A percentile compares a stretch with the other conserved stretches of the same genome.
These are phyloP conservation scores for Lochmaea capreae DNA, from an alignment of 2,888 invertebrate genomes.

Conservation along the genomic window DNA sequence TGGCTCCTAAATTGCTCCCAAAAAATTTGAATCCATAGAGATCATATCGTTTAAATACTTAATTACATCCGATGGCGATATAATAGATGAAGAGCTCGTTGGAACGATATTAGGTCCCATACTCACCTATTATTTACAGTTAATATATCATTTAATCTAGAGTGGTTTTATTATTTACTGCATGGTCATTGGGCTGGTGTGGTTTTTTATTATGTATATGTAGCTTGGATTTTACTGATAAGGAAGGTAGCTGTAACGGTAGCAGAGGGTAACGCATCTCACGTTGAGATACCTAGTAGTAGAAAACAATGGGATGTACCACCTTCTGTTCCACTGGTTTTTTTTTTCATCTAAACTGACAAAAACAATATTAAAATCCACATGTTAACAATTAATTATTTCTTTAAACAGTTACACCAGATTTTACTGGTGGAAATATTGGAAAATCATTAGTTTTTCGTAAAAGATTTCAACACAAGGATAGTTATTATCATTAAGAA, in stretches of 20 bases:
- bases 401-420: too few relatives aligned
- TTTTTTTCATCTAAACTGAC: neutral
- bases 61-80: slow-evolving; percentile 58
- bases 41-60: slow-evolving; percentile 61
- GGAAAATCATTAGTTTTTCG: too few relatives aligned
- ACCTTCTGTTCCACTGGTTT: neutral
- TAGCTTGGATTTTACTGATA: slow-evolving; percentile 30
- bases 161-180: slow-evolving; percentile 37
- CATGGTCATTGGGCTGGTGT: slow-evolving; percentile 35
- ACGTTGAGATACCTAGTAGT: slow-evolving; percentile 20
- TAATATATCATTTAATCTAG: slow-evolving; percentile 46
- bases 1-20: slow-evolving; percentile 54
- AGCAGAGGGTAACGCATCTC: slow-evolving; percentile 21
- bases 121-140: slow-evolving; percentile 47
- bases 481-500: too few relatives aligned
- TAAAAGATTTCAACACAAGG: too few relatives aligned
- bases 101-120: slow-evolving; percentile 43
- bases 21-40: slow-evolving; percentile 60
- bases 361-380: neutral
- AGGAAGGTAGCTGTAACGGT: slow-evolving; percentile 37
- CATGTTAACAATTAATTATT: too few relatives aligned
- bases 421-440: too few relatives aligned
- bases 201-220: slow-evolving; percentile 27
- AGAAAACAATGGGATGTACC: slow-evolving; percentile 14
- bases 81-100: slow-evolving; percentile 50